Percentiles rank a stretch among this genome's conserved stretches.
phyloP scores from a whole-genome alignment of 2,113 vertebrate genomes.

The Oreochromis tanganicae region DNA sequence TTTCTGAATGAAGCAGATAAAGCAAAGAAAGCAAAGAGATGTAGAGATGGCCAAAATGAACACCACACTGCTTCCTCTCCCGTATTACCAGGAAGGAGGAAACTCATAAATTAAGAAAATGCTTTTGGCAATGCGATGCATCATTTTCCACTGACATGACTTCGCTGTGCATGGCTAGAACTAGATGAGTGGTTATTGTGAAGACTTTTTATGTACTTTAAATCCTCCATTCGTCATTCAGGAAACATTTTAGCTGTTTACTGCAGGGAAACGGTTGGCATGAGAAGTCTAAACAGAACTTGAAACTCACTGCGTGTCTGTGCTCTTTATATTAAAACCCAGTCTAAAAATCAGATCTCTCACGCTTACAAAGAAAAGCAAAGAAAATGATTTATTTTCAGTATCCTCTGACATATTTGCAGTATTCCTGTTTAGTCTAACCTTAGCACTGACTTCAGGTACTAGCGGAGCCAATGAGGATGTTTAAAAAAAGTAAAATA shows the following conservation, averaged over 20 bases:
- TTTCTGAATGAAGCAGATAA: not conserved
- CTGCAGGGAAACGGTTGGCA: not conserved
- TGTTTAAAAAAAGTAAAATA: not conserved
- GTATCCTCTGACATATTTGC: not conserved
- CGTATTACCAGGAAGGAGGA: not conserved
- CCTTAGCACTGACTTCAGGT: not conserved
- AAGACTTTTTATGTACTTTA: not conserved
- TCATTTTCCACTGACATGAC: not conserved
- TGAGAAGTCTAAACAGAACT: not conserved
- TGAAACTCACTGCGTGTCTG: not conserved
- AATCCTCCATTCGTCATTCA: not conserved
- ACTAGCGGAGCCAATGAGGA: not conserved
- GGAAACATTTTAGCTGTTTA: not conserved
- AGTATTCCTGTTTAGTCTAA: not conserved
- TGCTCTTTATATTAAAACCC: not conserved
- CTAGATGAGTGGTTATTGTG: not conserved
- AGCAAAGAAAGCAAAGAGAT: not conserved
- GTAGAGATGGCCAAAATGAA: not conserved
- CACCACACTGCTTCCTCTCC: not conserved
- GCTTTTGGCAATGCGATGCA: not conserved
- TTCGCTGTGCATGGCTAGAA: not conserved
- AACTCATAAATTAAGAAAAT: not conserved
- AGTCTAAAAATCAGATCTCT: not conserved
- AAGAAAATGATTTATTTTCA: rapidly evolving
- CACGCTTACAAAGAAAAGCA: not conserved